phyloP scores from a whole-genome alignment of 2,888 invertebrate genomes.

The Drosophila lutescens region DNA sequence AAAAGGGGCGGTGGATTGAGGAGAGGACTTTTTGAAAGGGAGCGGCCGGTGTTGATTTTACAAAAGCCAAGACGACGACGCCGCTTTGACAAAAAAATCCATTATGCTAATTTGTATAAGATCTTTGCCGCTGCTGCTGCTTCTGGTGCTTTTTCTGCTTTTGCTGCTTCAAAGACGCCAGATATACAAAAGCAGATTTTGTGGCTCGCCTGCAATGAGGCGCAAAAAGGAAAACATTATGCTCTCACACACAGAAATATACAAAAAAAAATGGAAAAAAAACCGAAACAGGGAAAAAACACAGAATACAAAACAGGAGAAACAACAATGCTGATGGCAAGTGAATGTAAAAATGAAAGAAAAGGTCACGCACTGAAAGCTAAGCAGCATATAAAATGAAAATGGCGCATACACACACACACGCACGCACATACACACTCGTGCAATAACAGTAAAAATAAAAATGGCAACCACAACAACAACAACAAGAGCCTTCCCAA shows the following conservation, averaged over 20 bases:
- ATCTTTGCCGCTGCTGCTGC: conserved; percentile 38
- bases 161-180: conserved; percentile 62
- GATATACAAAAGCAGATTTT: conserved; percentile 60
- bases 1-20: neutral
- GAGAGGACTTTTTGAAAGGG: neutral
- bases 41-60: conserved; percentile 46
- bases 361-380: conserved; percentile 79
- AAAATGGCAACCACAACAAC: conserved; percentile 53
- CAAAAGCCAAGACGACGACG: conserved; percentile 51
- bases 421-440: conserved; percentile 31
- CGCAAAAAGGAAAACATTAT: conserved; percentile 50
- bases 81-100: conserved; percentile 73
- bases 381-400: conserved; percentile 75
- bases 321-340: conserved; percentile 47
- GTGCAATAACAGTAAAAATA: conserved; percentile 52
- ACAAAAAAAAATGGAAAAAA: neutral
- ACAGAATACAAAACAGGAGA: conserved; percentile 45
- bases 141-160: conserved; percentile 20
- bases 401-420: conserved; percentile 52
- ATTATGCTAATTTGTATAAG: conserved; percentile 78
- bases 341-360: conserved; percentile 68
- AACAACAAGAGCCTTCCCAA: conserved; percentile 16
- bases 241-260: conserved; percentile 33
- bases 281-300: neutral
- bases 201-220: conserved; percentile 58